These are phyloP conservation scores for Serrognathus titanus DNA, from an alignment of 2,888 invertebrate species.

Conservation along the genomic window DNA sequence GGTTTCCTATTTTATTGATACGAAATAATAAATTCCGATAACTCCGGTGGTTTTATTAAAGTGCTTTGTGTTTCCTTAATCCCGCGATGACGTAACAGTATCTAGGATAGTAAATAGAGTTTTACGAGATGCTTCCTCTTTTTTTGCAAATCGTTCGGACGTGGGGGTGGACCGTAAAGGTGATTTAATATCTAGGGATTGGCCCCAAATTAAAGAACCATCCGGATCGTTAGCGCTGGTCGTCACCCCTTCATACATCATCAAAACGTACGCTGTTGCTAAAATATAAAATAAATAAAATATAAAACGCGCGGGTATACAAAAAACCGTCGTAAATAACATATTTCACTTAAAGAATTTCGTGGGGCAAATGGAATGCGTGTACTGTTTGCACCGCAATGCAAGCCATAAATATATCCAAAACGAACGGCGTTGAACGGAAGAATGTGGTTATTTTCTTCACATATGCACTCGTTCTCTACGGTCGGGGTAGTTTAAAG, in stretches of 20 bases:
- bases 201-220: conserved; percentile 37
- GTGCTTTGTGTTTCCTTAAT: conserved; percentile 1
- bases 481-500: conserved; percentile 26
- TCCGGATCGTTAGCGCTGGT: conserved; percentile 33
- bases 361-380: conserved; percentile 28
- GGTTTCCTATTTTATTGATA: conserved; percentile 23
- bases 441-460: conserved; percentile 39
- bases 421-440: conserved; percentile 33
- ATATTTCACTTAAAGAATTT: conserved; percentile 32
- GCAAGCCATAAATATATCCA: conserved; percentile 39
- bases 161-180: conserved; percentile 24
- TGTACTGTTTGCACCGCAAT: conserved; percentile 34
- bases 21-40: conserved; percentile 26
- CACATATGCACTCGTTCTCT: conserved; percentile 34
- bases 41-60: conserved; percentile 10
- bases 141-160: background rate
- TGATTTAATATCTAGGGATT: conserved; percentile 35
- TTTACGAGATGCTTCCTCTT: background rate
- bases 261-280: conserved; percentile 27
- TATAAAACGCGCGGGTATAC: conserved; percentile 37
- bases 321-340: conserved; percentile 38
- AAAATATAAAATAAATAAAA: conserved; percentile 28
- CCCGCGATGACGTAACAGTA: background rate
- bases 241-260: conserved; percentile 27
- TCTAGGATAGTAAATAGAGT: background rate